Base-by-base conservation (phyloP, 1,140 invertebrate species). In the Calosoma granatense region DNA sequence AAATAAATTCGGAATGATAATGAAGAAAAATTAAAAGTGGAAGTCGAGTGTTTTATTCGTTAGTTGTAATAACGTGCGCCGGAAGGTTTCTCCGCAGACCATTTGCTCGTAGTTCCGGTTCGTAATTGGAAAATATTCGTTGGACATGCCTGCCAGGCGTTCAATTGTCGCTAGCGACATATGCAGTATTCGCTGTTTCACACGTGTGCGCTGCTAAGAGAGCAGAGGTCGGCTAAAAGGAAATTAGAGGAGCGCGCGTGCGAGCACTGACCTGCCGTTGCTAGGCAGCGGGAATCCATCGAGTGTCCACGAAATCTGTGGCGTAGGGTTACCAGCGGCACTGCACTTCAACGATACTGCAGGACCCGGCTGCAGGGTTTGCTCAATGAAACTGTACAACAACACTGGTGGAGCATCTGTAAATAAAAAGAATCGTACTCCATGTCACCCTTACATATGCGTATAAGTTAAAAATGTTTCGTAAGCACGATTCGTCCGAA, bases 261-360 rank as follows among this genome's bases (percentile, higher is more conserved):
- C 41, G 15, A 15, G 55, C 60, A 72, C 74, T 76, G 75, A 86
- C 84, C 84, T 81, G 70, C 81, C 81, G 69, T 85, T 84, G 64
- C 80, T 81, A 59, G 85, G 84, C 56, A 92, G 71, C 41, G 80
- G 78, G 69, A 86, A 87, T 56, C 86, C 89, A 70, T 92, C 90
- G 59, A 92, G 75, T 36, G 81, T 80, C 90, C 90, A 93, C 41
- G 81, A 79, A 63, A 92, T 84, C 66, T 83, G 80, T 6, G 90
- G 90, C 51, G 90, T 91, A 17, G 88, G 90, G 72, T 90, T 91
- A 53, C 90, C 90, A 43, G 86, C 80, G 55, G 89, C 89, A 23
- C 83, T 87, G 70, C 91, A 94, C 71, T 90, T 90, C 47, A 94
- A 73, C 51, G 88, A 90, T 43, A 92, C 84, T 54, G 84, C 81